Percentiles rank a stretch among this genome's conserved stretches.
phyloP scores from a whole-genome alignment of 1,140 invertebrate species.

The Lucilia cuprina region DNA sequence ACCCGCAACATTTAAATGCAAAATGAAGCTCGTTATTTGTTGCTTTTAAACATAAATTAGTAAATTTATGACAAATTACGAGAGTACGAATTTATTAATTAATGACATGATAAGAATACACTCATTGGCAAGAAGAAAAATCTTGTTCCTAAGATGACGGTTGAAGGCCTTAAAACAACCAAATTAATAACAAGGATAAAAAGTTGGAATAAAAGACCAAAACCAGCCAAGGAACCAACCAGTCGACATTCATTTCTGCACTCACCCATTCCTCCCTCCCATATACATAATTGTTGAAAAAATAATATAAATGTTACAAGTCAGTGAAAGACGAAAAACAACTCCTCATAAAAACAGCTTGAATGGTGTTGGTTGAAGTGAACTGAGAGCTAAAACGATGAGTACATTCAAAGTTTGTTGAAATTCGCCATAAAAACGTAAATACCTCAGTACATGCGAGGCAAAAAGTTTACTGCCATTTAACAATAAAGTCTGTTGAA shows the following conservation, averaged over 20 bases:
- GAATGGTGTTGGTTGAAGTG: not conserved
- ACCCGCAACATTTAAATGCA: not conserved
- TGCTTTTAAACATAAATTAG: conserved; percentile 21
- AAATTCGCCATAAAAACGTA: not conserved
- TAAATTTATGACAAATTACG: conserved; percentile 28
- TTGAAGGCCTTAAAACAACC: not conserved
- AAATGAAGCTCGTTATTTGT: not conserved
- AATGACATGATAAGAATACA: not conserved
- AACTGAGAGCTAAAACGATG: not conserved
- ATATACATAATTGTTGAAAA: not conserved
- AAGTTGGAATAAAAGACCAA: not conserved
- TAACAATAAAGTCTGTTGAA: not conserved
- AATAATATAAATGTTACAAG: not conserved
- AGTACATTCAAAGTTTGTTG: not conserved
- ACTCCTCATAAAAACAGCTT: not conserved
- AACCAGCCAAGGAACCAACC: not conserved
- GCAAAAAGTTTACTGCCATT: too few species aligned
- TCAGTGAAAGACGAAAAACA: not conserved
- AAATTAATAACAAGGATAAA: not conserved
- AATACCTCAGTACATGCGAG: not conserved
- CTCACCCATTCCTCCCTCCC: not conserved
- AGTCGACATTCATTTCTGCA: not conserved
- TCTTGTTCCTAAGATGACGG: not conserved
- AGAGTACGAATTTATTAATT: conserved; percentile 17
- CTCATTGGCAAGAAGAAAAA: not conserved